Evolutionary conservation across 2,113 vertebrate species (phyloP).

Genomic region (Triplophysa rosa): DNA sequence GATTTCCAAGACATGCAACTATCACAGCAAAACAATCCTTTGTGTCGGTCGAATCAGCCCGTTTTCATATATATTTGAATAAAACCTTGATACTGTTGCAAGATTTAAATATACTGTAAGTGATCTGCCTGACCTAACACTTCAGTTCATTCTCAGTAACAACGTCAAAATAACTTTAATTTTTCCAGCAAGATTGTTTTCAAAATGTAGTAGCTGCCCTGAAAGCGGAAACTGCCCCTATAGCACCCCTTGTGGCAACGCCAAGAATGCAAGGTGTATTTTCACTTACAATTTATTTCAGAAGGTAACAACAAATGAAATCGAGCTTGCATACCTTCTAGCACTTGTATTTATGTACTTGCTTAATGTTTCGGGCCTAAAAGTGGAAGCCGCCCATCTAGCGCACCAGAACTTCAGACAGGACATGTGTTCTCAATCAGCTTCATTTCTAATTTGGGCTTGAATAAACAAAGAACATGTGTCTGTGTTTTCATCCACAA

Average conservation of each 20-base stretch:
- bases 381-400: background rate
- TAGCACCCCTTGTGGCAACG: too few relatives aligned
- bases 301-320: too few relatives aligned
- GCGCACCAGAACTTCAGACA: constrained; percentile 9
- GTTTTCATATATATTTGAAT: background rate
- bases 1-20: background rate
- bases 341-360: too few relatives aligned
- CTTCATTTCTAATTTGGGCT: constrained; percentile 26
- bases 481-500: constrained; percentile 6
- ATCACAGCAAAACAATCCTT: background rate
- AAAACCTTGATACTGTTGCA: background rate
- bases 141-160: too few relatives aligned
- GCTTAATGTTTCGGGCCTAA: background rate
- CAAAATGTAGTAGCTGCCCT: too few relatives aligned
- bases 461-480: constrained; percentile 20
- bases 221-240: too few relatives aligned
- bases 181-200: too few relatives aligned
- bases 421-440: constrained; percentile 37
- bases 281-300: too few relatives aligned
- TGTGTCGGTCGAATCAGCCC: background rate
- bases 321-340: too few relatives aligned
- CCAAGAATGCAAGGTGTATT: too few relatives aligned
- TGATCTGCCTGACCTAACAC: background rate
- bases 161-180: too few relatives aligned
- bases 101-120: background rate